Evolutionary conservation across 2,797 vertebrate species (phyloP), one percentile per base, ranked within the genome.

Genomic region (Syngnathus acus): DNA sequence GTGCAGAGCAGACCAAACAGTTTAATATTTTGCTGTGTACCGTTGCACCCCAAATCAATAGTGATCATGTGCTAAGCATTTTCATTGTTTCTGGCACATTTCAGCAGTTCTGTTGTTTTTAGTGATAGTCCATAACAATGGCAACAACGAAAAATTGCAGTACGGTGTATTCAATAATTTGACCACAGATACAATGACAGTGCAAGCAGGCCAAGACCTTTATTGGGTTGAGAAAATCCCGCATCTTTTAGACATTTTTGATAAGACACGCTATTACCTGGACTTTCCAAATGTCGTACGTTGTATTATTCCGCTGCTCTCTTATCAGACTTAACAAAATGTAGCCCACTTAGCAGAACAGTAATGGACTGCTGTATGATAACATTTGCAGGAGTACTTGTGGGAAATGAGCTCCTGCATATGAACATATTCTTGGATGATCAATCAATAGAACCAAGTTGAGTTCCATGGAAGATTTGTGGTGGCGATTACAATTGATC

Each of bases 401-500:
- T 5, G 0, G 37, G 57, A 39, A 39, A 59, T 19, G 7, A 59
- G 14, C 19, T 59, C 14, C 17, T 38, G 57, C 16, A 39, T 59
- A 9, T 59, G 39, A 59, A 59, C 9, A 39, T 38, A 5, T 6
- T 38, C 54, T 39, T 1, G 19, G 37, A 39, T 59, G 17, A 10
- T 59, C 19, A 38, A 59, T 19, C 57, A 19, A 59, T 39, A 39
- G 6, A 59, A 59, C 32, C 37, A 40, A 39, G 37, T 7, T 39
- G 57, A 10, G 57, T 2, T 39, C 37, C 37, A 39, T 17, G n/a
- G 4, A 39, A 19, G 37, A 59, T 59, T 59, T 59, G 37, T 39
- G 37, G 17, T 39, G 57, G 37, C 37, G 37, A 39, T 59, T 59
- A 59, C 37, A n/a, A 59, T 59, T 59, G 57, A n/a, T 59, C 57